phyloP scores from a whole-genome alignment of 2,113 vertebrate genomes.

The Felis chaus region DNA sequence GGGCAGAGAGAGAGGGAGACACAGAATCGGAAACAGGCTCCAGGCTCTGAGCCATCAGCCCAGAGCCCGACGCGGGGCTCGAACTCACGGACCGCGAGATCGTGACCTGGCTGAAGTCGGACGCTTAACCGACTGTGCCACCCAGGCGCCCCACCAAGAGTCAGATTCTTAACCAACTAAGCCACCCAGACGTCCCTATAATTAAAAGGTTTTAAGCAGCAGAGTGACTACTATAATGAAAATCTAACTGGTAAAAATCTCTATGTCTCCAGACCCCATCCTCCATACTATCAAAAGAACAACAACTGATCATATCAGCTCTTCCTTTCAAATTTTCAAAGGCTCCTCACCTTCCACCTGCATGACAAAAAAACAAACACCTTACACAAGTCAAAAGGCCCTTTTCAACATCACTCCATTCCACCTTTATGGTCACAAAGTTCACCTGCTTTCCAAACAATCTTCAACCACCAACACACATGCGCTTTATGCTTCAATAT shows the following conservation, averaged over 20 bases:
- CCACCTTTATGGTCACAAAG: background rate
- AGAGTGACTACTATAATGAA: background rate
- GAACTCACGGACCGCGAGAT: too few relatives aligned
- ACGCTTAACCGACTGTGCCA: too few relatives aligned
- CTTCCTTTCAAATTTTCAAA: slow-evolving; percentile 38
- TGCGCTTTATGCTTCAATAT: background rate
- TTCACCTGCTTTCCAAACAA: slow-evolving; percentile 35
- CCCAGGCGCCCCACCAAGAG: too few relatives aligned
- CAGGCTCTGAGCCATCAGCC: too few relatives aligned
- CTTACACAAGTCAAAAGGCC: slow-evolving; percentile 24
- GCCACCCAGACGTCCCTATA: background rate
- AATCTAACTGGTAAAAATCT: slow-evolving; percentile 17
- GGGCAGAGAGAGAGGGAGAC: too few relatives aligned
- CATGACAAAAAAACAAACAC: background rate
- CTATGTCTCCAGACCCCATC: background rate
- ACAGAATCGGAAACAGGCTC: too few relatives aligned
- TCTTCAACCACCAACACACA: slow-evolving; percentile 1
- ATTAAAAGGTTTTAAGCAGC: background rate
- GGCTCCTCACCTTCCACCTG: background rate
- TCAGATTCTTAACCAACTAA: too few relatives aligned
- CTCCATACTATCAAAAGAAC: background rate
- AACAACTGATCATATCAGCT: background rate
- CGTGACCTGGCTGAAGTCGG: too few relatives aligned
- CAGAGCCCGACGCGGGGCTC: too few relatives aligned
- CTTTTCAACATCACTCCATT: background rate